Evolutionary conservation across 2,888 invertebrate genomes (phyloP).

Genomic region (Sycophila texana): DNA sequence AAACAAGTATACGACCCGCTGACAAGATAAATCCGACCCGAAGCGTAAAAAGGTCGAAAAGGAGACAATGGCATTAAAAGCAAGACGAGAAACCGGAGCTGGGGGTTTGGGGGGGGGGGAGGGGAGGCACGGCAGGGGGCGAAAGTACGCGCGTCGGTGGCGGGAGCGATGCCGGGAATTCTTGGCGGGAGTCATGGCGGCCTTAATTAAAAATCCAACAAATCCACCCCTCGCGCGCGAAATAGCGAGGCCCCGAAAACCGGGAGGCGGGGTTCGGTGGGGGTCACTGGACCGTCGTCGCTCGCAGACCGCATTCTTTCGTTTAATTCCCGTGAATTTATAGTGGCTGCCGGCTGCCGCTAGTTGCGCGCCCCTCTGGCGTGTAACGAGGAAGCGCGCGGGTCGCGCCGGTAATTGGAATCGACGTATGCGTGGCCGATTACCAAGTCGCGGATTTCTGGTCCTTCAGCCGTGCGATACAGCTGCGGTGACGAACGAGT

Average conservation of each 20-base stretch:
- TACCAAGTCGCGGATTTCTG: neutral
- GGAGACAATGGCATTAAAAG: neutral
- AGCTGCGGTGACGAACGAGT: no score
- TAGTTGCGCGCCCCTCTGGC: neutral
- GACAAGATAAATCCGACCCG: no score
- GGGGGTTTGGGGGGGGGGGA: neutral
- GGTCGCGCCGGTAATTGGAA: conserved; percentile 68
- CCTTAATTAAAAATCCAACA: conserved; percentile 76
- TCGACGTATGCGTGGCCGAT: conserved; percentile 57
- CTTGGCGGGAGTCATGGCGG: conserved; percentile 74
- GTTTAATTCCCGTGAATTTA: conserved; percentile 76
- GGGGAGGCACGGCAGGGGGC: neutral
- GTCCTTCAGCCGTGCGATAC: no score
- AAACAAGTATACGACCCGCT: no score
- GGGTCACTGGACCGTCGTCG: conserved; percentile 57
- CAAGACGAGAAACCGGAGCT: neutral
- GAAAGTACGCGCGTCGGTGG: conserved; percentile 31
- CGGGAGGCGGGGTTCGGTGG: conserved; percentile 48
- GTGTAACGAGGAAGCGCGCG: conserved; percentile 3
- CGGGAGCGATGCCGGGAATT: conserved; percentile 71
- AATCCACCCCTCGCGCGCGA: conserved; percentile 58
- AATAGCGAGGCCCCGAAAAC: conserved; percentile 43
- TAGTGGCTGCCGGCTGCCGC: conserved; percentile 60
- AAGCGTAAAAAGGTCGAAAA: neutral
- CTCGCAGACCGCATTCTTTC: conserved; percentile 75